These are phyloP conservation scores for Bombyx huttoni DNA, from an alignment of 2,888 invertebrate genomes.

Conservation along the genomic window DNA sequence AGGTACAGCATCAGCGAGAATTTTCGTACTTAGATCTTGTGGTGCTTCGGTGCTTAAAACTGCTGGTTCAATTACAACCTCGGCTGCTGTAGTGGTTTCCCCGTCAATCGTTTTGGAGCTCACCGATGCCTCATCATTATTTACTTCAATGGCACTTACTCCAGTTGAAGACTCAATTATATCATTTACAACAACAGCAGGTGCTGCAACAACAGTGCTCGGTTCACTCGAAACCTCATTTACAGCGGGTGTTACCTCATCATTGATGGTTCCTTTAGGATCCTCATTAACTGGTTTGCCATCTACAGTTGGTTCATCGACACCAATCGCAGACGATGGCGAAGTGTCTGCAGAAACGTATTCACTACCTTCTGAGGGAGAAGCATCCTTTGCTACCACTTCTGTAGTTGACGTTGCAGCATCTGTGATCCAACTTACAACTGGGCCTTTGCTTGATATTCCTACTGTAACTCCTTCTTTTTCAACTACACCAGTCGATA, in stretches of 20 bases:
- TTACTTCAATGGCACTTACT: not conserved
- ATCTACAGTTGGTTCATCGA: too few species aligned
- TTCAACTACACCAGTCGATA: not conserved
- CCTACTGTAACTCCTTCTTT: not conserved
- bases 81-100: not conserved
- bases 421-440: too few species aligned
- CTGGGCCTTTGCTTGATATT: not conserved
- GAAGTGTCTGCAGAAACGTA: conserved; percentile 1
- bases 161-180: not conserved
- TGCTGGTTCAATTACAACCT: not conserved
- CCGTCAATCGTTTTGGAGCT: not conserved
- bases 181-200: conserved; percentile 1
- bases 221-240: too few species aligned
- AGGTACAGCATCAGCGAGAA: not conserved
- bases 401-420: not conserved
- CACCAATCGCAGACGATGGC: not conserved
- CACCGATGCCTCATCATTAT: not conserved
- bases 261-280: too few species aligned
- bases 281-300: too few species aligned
- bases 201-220: not conserved
- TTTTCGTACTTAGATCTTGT: not conserved
- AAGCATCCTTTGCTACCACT: not conserved
- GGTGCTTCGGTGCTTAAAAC: not conserved
- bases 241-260: too few species aligned
- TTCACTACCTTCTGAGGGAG: conserved; percentile 1